A percentile compares a stretch with the other conserved stretches of the same genome.
These are phyloP conservation scores for Premnoplex brunnescens DNA, from an alignment of 2,797 vertebrate genomes.

Conservation along the genomic window DNA sequence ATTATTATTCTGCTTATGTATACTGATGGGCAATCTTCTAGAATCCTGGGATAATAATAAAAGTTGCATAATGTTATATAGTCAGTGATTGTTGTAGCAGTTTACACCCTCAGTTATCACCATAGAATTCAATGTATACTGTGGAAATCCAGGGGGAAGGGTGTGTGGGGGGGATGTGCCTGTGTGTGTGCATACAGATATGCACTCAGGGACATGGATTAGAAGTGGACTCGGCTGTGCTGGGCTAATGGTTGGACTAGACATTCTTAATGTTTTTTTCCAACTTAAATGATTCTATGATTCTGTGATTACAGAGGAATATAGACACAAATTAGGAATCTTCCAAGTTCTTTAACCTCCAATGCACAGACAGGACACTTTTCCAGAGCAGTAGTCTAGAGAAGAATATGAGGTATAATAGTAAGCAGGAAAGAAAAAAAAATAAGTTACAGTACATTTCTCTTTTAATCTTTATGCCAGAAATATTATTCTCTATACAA, in stretches of 20 bases:
- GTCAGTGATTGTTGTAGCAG: not conserved
- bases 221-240: not conserved
- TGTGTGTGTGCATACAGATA: rapidly evolving
- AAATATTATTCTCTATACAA: not conserved
- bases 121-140: not conserved
- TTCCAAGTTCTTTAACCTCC: not conserved
- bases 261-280: not conserved
- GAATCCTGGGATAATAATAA: not conserved
- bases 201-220: not conserved
- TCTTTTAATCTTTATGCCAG: not conserved
- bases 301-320: not conserved
- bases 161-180: not conserved
- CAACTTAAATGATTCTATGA: not conserved
- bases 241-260: not conserved
- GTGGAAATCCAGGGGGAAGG: not conserved
- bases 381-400: not conserved
- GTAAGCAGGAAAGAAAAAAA: not conserved
- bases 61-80: not conserved
- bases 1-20: not conserved
- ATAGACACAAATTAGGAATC: not conserved
- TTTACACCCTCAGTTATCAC: not conserved
- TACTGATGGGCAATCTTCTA: not conserved
- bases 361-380: not conserved
- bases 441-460: not conserved
- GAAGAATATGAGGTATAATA: not conserved